phyloP scores from a whole-genome alignment of 2,888 invertebrate species.

The Trypoxylon attenuatum region DNA sequence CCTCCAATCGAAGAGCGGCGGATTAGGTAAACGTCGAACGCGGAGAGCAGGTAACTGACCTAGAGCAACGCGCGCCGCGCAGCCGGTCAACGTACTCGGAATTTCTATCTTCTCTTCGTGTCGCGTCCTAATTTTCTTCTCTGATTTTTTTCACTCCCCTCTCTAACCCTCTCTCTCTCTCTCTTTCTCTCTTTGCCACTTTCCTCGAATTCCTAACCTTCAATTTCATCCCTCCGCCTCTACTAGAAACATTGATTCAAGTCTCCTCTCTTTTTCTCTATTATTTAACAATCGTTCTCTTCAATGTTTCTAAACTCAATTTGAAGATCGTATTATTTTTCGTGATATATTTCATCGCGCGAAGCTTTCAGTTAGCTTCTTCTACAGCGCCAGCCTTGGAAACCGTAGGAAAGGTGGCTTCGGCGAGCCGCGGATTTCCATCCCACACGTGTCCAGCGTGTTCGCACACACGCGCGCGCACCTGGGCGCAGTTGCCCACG shows the following conservation, averaged over 20 bases:
- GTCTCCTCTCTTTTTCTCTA: neutral
- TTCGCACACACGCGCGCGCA: slow-evolving; percentile 3
- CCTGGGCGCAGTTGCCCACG: slow-evolving; percentile 48
- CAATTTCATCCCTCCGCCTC: too few species aligned
- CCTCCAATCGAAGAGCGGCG: too few species aligned
- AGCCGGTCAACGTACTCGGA: slow-evolving; percentile 55
- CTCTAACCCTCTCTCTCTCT: neutral
- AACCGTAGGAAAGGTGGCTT: slow-evolving; percentile 50
- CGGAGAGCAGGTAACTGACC: slow-evolving; percentile 59
- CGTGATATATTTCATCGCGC: too few species aligned
- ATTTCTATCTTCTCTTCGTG: slow-evolving; percentile 16
- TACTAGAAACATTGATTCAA: too few species aligned
- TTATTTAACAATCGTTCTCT: neutral
- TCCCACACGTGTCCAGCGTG: slow-evolving; percentile 34
- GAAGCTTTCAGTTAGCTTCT: too few species aligned
- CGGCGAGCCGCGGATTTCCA: slow-evolving; percentile 42
- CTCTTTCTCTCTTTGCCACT: too few species aligned
- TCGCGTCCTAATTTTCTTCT: slow-evolving; percentile 6
- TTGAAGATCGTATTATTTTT: too few species aligned
- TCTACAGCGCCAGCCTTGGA: slow-evolving; percentile 34
- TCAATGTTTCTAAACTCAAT: too few species aligned
- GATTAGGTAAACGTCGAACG: slow-evolving; percentile 28
- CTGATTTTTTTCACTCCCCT: neutral
- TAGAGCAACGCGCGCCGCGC: slow-evolving; percentile 47
- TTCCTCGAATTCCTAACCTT: too few species aligned